Conservation (phyloP, 2,888 invertebrate genomes). For the Tholera decimalis region DNA sequence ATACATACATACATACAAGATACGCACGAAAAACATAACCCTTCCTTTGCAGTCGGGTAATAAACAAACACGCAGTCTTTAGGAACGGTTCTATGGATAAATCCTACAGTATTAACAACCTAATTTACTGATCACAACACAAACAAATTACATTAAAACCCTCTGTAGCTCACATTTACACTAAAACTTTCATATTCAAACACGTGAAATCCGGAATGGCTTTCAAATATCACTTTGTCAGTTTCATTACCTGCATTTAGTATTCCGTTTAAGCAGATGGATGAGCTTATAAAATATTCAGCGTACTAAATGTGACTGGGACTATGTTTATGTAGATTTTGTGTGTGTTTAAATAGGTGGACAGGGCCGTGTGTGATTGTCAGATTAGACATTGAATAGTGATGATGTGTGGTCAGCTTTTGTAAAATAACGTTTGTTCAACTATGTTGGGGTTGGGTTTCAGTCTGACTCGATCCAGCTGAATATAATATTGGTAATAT, state of each 20-base stretch:
- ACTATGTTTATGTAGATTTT: conserved; percentile 22
- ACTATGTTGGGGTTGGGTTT: background rate
- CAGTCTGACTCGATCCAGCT: no score
- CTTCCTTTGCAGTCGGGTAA: no score
- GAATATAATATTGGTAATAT: no score
- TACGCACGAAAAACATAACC: no score
- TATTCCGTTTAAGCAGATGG: conserved; percentile 62
- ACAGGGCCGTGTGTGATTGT: conserved; percentile 23
- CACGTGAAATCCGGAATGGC: conserved; percentile 23
- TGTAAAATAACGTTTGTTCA: background rate
- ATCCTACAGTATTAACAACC: background rate
- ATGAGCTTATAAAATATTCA: conserved; percentile 62
- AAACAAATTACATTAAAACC: conserved; percentile 17
- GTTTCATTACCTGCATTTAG: conserved; percentile 60
- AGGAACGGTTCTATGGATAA: no score
- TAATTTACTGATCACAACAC: background rate
- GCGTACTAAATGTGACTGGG: conserved; percentile 42
- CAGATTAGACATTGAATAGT: conserved; percentile 8
- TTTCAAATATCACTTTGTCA: conserved; percentile 51
- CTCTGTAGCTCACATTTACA: conserved; percentile 13
- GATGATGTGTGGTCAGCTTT: background rate
- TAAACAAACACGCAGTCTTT: no score
- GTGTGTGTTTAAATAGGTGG: conserved; percentile 13
- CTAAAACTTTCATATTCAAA: conserved; percentile 35
- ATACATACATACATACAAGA: no score